phyloP scores from a whole-genome alignment of 1,140 invertebrate genomes.

The Hylaeus anthracinus region DNA sequence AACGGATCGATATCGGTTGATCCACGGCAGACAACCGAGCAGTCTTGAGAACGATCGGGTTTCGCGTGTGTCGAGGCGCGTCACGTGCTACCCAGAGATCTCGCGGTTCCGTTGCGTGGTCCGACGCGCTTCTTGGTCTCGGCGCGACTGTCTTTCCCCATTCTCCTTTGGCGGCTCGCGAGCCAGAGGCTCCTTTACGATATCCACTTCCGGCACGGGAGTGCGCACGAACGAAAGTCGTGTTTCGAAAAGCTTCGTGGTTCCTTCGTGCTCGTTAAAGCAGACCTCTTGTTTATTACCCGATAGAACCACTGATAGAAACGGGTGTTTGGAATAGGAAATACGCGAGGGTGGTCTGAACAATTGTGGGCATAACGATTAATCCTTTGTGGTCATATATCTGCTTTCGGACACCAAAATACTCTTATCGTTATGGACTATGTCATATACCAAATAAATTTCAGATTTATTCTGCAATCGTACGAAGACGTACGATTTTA shows the following conservation, averaged over 20 bases:
- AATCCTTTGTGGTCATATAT: no score
- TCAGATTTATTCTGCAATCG: no score
- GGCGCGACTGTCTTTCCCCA: conserved; percentile 64
- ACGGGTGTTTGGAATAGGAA: no score
- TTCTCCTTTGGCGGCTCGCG: conserved; percentile 52
- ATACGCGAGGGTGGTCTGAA: no score
- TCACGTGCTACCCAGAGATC: conserved; percentile 53
- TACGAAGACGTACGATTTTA: no score
- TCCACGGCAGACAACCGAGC: neutral
- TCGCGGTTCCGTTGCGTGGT: conserved; percentile 49
- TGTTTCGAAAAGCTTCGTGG: conserved; percentile 46
- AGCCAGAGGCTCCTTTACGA: conserved; percentile 48
- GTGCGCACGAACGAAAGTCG: conserved; percentile 42
- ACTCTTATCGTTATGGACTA: no score
- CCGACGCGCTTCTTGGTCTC: conserved; percentile 61
- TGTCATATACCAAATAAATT: no score
- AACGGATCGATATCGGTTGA: conserved; percentile 18
- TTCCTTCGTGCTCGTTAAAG: neutral
- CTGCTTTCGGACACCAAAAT: no score
- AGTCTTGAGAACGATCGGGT: neutral
- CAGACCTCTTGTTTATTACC: no score
- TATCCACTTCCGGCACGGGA: conserved; percentile 59
- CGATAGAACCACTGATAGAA: no score
- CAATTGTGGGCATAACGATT: no score
- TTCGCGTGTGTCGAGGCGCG: neutral